Base-by-base conservation (phyloP, 1,140 invertebrate genomes). In the Brachionus koreanus region DNA sequence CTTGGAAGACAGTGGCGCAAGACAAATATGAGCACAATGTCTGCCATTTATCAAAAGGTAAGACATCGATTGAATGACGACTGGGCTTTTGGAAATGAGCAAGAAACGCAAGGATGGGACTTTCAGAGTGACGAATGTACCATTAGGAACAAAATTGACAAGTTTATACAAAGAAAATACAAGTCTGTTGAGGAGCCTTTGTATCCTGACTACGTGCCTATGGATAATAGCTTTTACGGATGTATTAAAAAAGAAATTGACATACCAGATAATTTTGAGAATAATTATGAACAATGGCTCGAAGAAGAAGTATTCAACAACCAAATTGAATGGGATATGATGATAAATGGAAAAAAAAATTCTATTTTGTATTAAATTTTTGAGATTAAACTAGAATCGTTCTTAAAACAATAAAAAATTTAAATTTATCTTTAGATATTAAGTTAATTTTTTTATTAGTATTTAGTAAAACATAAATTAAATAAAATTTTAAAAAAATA, bases 11-110 rank as follows among this genome's bases (percentile, higher is more conserved):
- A 99, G 86, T 99, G 98, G 98, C 91, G 98, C 5, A 99, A 98
- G 89, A 94, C 94, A 0, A 99, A 99, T 87, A 99, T 99, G 97
- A 98, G 98, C 88, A 98, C 96, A 0, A 97, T 99, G 89, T 98
- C 95, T 87, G 95, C 96, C 42, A 99, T 99, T 87, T 99, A 99
- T 89, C 93, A 95, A 74, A 98, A 98, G 91, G 97, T 92, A 9
- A 85, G 91, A 42, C 90, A 91, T 86, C 95, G 76, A 89, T 90
- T 99, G 0, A 98, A 98, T 86, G 98, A 99, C 89, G 98, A 99
- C 87, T 99, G 98, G 98, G 98, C 97, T 12, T 99, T 95, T 91
- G 97, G 97, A 42, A 99, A 99, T 91, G 93, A 82, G 43, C 79
- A 82, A 67, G 79, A 82, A 42, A 67, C 79, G 13, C 79, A 82